These are phyloP conservation scores for Drosophila melanogaster DNA, from an alignment of 1,140 invertebrate genomes.

Conservation along the genomic window DNA sequence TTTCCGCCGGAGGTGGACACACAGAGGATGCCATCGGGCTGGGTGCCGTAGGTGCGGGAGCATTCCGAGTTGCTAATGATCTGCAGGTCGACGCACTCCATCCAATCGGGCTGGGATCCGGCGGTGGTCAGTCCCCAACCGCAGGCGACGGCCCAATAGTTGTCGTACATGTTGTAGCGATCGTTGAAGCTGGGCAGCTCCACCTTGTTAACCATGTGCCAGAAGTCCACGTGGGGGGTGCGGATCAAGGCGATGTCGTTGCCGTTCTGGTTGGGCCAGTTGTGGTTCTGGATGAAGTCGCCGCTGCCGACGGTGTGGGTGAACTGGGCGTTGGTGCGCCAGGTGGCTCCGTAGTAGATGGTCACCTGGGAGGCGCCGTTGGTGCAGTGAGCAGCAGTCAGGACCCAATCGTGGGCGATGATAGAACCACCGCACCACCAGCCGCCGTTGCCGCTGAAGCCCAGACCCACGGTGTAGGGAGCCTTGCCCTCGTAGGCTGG, in stretches of 20 bases:
- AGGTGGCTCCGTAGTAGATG: conserved; percentile 64
- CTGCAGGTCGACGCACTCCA: conserved; percentile 54
- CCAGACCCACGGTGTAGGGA: conserved; percentile 85
- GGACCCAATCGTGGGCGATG: conserved; percentile 85
- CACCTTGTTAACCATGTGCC: conserved; percentile 54
- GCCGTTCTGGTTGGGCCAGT: conserved; percentile 6
- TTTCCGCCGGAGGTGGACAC: conserved; percentile 48
- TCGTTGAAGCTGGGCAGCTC: conserved; percentile 56
- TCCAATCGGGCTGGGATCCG: conserved; percentile 40
- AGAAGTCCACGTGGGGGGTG: conserved; percentile 51
- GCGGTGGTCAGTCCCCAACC: conserved; percentile 56
- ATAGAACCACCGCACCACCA: conserved; percentile 85
- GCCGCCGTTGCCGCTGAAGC: conserved; percentile 58
- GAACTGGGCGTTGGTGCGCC: conserved; percentile 53
- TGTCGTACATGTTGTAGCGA: conserved; percentile 49
- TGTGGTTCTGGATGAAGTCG: conserved; percentile 46
- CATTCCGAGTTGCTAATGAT: conserved; percentile 47
- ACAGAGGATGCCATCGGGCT: conserved; percentile 56
- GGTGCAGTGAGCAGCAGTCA: conserved; percentile 87
- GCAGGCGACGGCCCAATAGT: conserved; percentile 53
- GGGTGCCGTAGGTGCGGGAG: conserved; percentile 18
- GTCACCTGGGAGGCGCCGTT: conserved; percentile 25
- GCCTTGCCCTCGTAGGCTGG: conserved; percentile 82
- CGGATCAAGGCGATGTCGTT: conserved; percentile 54
- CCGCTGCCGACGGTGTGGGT: conserved; percentile 38